These are phyloP conservation scores for Drosophila bocki DNA, from an alignment of 1,140 invertebrate species.

Conservation along the genomic window DNA sequence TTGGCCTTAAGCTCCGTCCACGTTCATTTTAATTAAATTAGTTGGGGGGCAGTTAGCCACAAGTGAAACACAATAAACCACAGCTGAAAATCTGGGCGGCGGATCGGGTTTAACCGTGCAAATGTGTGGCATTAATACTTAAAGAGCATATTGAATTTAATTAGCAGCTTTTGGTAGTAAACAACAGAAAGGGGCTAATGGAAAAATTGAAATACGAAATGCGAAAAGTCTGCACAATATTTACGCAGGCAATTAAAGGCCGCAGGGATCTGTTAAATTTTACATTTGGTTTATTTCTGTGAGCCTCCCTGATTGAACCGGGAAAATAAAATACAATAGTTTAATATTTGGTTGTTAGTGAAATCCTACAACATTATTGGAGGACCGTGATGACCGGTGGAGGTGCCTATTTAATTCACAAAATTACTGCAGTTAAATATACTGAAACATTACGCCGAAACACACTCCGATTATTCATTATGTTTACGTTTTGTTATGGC, in stretches of 20 bases:
- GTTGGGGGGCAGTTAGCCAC: constrained; percentile 45
- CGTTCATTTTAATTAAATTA: constrained; percentile 61
- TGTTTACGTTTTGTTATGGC: constrained; percentile 52
- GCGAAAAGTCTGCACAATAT: constrained; percentile 18
- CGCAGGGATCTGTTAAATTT: constrained; percentile 3
- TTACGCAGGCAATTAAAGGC: constrained; percentile 43
- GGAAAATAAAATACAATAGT: constrained; percentile 11
- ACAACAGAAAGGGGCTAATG: constrained; percentile 14
- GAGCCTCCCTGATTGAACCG: constrained; percentile 1
- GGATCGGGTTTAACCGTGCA: constrained; percentile 46
- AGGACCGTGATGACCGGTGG: not conserved
- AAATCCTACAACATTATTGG: not conserved
- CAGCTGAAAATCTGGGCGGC: constrained; percentile 39
- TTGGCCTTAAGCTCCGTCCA: constrained; percentile 34
- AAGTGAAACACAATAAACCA: constrained; percentile 45
- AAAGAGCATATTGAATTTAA: constrained; percentile 66
- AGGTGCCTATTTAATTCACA: constrained; percentile 30
- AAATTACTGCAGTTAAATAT: constrained; percentile 26
- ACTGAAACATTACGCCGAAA: constrained; percentile 10
- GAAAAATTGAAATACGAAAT: constrained; percentile 18
- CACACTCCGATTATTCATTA: constrained; percentile 45
- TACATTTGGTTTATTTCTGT: too few relatives aligned
- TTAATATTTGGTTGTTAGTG: constrained; percentile 3
- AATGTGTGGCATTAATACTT: constrained; percentile 63
- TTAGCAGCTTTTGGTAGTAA: constrained; percentile 40